These are phyloP conservation scores for Glaucidium brasilianum DNA, from an alignment of 2,113 vertebrate genomes.

Conservation along the genomic window DNA sequence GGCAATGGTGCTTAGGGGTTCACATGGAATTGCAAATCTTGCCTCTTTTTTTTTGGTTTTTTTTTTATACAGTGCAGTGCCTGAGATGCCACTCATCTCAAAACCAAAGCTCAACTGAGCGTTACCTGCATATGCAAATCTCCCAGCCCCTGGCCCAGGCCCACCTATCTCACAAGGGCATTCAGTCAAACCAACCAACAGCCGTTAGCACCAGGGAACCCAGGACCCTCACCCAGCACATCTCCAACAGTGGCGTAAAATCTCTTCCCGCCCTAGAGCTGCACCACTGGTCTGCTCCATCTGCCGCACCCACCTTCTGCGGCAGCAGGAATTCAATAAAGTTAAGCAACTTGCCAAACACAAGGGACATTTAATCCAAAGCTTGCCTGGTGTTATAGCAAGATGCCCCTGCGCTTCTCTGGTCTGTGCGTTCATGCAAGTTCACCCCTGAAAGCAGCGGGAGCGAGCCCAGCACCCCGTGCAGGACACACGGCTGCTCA, in stretches of 20 bases:
- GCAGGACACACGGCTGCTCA: neutral
- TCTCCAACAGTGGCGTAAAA: neutral
- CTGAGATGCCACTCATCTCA: neutral
- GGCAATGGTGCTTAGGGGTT: neutral
- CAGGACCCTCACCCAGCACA: neutral
- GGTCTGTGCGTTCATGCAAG: rapidly evolving
- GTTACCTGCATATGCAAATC: neutral
- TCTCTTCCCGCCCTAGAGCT: neutral
- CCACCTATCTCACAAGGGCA: neutral
- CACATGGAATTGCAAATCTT: rapidly evolving
- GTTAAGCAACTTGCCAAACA: neutral
- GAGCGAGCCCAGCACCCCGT: rapidly evolving
- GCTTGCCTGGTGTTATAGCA: neutral
- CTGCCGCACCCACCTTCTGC: rapidly evolving
- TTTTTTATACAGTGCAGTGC: neutral
- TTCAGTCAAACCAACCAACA: neutral
- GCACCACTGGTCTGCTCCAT: neutral
- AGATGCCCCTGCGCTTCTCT: neutral
- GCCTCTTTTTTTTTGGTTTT: neutral
- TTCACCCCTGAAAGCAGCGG: neutral
- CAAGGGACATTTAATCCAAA: neutral
- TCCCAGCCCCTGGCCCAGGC: neutral
- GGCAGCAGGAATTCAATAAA: neutral
- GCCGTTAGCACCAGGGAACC: neutral
- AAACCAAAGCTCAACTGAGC: neutral